Percentiles rank a stretch among this genome's conserved stretches.
phyloP scores from a whole-genome alignment of 2,113 vertebrate species.

The Solenodon paradoxus region DNA sequence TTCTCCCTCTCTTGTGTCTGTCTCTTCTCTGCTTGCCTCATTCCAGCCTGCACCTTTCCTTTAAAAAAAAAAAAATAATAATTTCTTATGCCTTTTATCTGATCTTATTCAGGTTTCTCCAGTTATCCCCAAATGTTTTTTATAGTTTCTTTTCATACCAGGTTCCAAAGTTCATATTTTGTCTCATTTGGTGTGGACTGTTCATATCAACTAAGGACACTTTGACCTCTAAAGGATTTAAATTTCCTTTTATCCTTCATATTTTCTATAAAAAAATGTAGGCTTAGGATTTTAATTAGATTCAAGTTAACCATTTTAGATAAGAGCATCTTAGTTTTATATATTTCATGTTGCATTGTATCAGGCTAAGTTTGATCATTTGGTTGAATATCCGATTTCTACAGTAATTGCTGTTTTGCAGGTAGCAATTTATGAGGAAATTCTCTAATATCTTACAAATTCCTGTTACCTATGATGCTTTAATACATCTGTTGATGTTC shows the following conservation, averaged over 20 bases:
- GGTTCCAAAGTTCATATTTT: not conserved
- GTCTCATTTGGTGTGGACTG: not conserved
- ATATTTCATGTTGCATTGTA: not conserved
- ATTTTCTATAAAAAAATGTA: not conserved
- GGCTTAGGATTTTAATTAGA: not conserved
- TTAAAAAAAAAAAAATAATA: no score
- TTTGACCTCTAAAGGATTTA: not conserved
- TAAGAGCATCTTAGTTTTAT: not conserved
- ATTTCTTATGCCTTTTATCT: no score
- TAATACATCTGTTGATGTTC: not conserved
- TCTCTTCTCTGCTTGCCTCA: no score
- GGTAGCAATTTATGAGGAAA: not conserved
- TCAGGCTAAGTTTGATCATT: not conserved
- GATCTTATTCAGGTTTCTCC: not conserved
- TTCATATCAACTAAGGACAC: not conserved
- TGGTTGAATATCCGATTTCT: not conserved
- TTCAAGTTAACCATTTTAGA: not conserved
- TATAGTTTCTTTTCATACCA: not conserved
- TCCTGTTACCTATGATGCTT: not conserved
- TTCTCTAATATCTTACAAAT: not conserved
- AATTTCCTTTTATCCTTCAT: not conserved
- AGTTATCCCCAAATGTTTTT: not conserved
- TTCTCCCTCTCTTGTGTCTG: no score
- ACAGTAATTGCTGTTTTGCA: not conserved
- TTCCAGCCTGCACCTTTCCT: no score